Evolutionary conservation across 2,113 vertebrate genomes (phyloP).

Genomic region (Morone saxatilis): DNA sequence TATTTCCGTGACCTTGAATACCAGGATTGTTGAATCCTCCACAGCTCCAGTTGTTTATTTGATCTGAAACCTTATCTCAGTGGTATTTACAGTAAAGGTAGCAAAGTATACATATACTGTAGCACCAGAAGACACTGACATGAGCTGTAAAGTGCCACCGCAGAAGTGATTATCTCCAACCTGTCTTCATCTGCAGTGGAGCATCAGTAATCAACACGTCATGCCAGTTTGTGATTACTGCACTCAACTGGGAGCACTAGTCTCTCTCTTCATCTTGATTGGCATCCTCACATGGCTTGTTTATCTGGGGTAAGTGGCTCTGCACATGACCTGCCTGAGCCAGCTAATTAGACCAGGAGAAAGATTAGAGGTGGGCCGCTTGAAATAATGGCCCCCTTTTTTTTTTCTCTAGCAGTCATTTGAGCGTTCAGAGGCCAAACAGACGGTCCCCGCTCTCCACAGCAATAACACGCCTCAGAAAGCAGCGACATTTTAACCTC

Average conservation of each 20-base stretch:
- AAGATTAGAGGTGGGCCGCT: conserved; percentile 43
- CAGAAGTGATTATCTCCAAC: conserved; percentile 53
- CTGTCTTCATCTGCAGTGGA: conserved; percentile 65
- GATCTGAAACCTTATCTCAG: conserved; percentile 23
- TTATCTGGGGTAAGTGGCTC: conserved; percentile 70
- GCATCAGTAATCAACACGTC: conserved; percentile 69
- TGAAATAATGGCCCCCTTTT: conserved; percentile 46
- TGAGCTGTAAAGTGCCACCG: conserved; percentile 32
- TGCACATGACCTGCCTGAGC: conserved; percentile 58
- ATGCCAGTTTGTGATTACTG: conserved; percentile 65
- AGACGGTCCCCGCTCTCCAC: conserved; percentile 38
- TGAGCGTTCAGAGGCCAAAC: conserved; percentile 38
- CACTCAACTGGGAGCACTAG: conserved; percentile 58
- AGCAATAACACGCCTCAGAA: conserved; percentile 56
- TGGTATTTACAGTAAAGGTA: background rate
- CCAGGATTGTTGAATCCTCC: conserved; percentile 15
- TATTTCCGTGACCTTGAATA: conserved; percentile 12
- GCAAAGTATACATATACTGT: background rate
- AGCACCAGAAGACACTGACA: conserved; percentile 13
- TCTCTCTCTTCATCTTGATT: conserved; percentile 70
- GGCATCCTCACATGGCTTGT: conserved; percentile 68
- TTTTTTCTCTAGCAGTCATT: conserved; percentile 38
- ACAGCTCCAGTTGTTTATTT: conserved; percentile 23
- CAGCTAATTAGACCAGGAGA: conserved; percentile 67
- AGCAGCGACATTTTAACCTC: conserved; percentile 42